Percentiles rank a stretch among this genome's conserved stretches.
Evolutionary conservation across 2,113 vertebrate genomes (phyloP).

Genomic region (Ifrita kowaldi): DNA sequence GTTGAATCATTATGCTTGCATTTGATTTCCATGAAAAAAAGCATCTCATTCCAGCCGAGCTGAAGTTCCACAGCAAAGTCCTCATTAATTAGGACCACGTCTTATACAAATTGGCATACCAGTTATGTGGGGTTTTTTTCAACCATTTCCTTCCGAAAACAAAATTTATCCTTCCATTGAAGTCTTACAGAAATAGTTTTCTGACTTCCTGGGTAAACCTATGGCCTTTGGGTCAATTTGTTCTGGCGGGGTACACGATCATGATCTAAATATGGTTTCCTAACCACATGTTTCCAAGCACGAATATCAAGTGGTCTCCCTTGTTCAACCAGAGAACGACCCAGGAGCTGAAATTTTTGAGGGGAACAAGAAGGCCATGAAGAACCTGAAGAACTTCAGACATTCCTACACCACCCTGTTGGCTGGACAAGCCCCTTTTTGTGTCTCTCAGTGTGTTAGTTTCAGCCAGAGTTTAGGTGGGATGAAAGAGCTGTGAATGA

Average conservation of each 20-base stretch:
- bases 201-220: neutral
- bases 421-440: neutral
- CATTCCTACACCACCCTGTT: neutral
- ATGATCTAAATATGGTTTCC: neutral
- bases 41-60: neutral
- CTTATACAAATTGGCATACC: neutral
- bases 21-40: constrained; percentile 19
- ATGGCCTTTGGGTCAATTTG: neutral
- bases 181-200: neutral
- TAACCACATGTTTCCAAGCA: neutral
- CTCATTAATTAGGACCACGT: neutral
- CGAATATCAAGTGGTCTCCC: neutral
- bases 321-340: neutral
- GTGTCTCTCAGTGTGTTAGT: neutral
- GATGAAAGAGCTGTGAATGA: neutral
- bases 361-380: neutral
- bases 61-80: neutral
- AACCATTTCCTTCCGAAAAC: neutral
- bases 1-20: neutral
- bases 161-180: neutral
- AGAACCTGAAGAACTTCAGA: neutral
- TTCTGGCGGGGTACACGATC: neutral
- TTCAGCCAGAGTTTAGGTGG: neutral
- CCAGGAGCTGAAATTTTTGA: neutral
- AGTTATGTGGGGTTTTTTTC: neutral